Evolutionary conservation across 2,113 vertebrate genomes (phyloP).

Genomic region (Pelvicachromis taeniatus): DNA sequence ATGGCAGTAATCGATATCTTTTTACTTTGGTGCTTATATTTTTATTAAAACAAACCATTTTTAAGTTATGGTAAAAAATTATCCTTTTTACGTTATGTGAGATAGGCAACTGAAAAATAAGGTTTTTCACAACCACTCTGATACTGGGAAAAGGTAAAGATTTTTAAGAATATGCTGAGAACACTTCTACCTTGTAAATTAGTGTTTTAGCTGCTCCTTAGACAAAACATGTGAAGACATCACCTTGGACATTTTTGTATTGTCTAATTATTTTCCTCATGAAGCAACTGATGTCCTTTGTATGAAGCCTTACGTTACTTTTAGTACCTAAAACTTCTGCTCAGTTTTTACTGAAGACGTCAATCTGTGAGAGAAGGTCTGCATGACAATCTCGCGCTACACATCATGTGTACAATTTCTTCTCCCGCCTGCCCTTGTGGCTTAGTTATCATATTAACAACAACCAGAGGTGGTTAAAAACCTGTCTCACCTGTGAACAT

Average conservation of each 20-base stretch:
- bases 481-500: background rate
- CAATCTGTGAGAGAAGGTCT: background rate
- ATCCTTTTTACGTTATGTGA: background rate
- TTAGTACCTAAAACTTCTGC: background rate
- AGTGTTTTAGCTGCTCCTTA: background rate
- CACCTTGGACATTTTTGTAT: background rate
- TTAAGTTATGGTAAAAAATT: background rate
- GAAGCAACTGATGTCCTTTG: background rate
- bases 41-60: background rate
- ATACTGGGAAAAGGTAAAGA: background rate
- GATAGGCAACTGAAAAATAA: background rate
- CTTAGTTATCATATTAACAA: background rate
- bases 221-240: background rate
- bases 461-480: background rate
- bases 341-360: background rate
- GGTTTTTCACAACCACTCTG: background rate
- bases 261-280: background rate
- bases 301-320: background rate
- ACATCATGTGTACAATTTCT: background rate
- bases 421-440: background rate
- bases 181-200: background rate
- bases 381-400: background rate
- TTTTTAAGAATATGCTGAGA: background rate
- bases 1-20: background rate
- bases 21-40: background rate